Evolutionary conservation across 2,888 invertebrate genomes (phyloP).

Genomic region (Eledona agricola): DNA sequence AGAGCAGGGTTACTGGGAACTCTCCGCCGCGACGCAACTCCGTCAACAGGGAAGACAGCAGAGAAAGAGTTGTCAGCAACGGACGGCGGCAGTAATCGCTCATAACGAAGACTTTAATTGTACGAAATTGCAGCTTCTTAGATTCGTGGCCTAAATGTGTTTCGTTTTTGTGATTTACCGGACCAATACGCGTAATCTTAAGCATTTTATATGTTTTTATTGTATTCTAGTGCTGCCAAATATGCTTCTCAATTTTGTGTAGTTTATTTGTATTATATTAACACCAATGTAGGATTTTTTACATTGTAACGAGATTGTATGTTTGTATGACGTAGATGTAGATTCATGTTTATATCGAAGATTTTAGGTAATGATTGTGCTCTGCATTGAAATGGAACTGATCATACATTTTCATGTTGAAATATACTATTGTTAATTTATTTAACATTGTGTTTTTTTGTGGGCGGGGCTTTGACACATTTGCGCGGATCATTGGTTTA

Average conservation of each 20-base stretch:
- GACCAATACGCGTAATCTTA: slow-evolving; percentile 40
- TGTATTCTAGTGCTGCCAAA: slow-evolving; percentile 32
- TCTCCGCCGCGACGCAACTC: slow-evolving; percentile 72
- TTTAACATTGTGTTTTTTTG: slow-evolving; percentile 14
- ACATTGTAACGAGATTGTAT: slow-evolving; percentile 50
- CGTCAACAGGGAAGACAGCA: slow-evolving; percentile 73
- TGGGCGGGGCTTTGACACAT: neutral
- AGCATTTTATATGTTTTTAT: slow-evolving; percentile 25
- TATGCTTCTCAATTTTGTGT: slow-evolving; percentile 40
- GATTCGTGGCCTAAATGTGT: slow-evolving; percentile 29
- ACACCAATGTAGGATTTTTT: slow-evolving; percentile 47
- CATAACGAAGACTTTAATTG: slow-evolving; percentile 11
- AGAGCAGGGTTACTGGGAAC: slow-evolving; percentile 69
- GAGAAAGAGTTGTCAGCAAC: slow-evolving; percentile 68
- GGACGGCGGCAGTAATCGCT: slow-evolving; percentile 58
- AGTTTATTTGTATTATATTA: slow-evolving; percentile 46
- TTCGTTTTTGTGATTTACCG: slow-evolving; percentile 39
- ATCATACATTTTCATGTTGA: slow-evolving; percentile 58
- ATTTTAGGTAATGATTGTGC: slow-evolving; percentile 41
- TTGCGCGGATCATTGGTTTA: neutral
- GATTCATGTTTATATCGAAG: slow-evolving; percentile 48
- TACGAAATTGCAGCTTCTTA: slow-evolving; percentile 2
- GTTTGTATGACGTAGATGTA: slow-evolving; percentile 56
- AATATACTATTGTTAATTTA: slow-evolving; percentile 57
- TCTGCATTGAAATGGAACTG: slow-evolving; percentile 56